Evolutionary conservation across 2,797 vertebrate species (phyloP), one percentile per base, ranked within the genome.

Genomic region (Neosalanx taihuensis): DNA sequence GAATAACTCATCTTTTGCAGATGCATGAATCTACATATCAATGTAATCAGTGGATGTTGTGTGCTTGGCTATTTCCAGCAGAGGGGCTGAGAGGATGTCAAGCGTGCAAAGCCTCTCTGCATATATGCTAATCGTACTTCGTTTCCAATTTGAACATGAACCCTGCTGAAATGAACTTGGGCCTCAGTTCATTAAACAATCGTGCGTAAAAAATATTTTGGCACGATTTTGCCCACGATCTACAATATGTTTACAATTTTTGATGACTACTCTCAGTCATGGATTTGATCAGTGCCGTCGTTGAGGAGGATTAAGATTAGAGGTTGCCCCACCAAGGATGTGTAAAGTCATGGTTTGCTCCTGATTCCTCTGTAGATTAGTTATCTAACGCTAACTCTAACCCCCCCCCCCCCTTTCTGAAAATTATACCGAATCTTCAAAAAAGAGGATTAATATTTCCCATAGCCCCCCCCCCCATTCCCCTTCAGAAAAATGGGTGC

Each of bases 1-100:
- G 90, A 90, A 89, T 89, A 89, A 90, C 87, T 89, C 83, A 88
- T 90, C 87, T 88, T 86, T 86, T 82, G 83, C 89, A 87, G 86
- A 90, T 88, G 88, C 89, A 89, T 89, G 86, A 90, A 91, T 91
- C 90, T 91, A 88, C 89, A 91, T 90, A 87, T 91, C 87, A 91
- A 92, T 91, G 89, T 86, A 90, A 91, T 90, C 89, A 91, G 89
- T 78, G 90, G 89, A 89, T 86, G 89, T 89, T 89, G 86, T 86
- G 85, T 84, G 86, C 80, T 72, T 88, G 89, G 87, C 84, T 90
- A 89, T 91, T 90, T 89, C 86, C 85, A 89, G 88, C 83, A 81
- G 84, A 85, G 84, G 80, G 87, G 88, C 87, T 89, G 86, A 88
- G 88, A 90, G 88, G 89, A 89, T 88, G 87, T 90, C 88, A 90